phyloP scores from a whole-genome alignment of 2,888 invertebrate genomes.

The Scotopteryx bipunctaria region DNA sequence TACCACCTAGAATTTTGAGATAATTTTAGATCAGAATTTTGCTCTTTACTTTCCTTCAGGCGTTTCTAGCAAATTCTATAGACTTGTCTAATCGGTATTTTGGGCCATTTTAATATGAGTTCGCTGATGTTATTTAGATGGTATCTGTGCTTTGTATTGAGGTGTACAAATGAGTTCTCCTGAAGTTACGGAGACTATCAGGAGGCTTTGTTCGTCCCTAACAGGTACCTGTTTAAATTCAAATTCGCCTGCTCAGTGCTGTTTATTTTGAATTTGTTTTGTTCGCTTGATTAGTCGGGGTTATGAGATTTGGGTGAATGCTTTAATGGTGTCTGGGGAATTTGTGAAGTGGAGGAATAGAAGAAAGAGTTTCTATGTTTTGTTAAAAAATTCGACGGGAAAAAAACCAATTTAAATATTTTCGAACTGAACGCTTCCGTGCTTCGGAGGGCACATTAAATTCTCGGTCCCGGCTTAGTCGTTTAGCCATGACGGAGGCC shows the following conservation, averaged over 20 bases:
- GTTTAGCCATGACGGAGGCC: too few species aligned
- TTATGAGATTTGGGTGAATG: constrained; percentile 23
- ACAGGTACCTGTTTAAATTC: constrained; percentile 39
- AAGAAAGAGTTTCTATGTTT: not conserved
- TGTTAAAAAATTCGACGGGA: too few species aligned
- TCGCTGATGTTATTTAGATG: constrained; percentile 70
- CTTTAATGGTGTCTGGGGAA: constrained; percentile 16
- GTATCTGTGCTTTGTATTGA: constrained; percentile 70
- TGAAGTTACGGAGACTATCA: constrained; percentile 53
- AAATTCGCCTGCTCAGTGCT: constrained; percentile 30
- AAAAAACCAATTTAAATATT: too few species aligned
- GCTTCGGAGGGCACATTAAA: too few species aligned
- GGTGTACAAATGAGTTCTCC: constrained; percentile 73
- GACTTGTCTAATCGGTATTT: constrained; percentile 55
- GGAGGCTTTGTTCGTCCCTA: constrained; percentile 48
- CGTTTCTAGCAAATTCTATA: constrained; percentile 32
- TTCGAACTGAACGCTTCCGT: too few species aligned
- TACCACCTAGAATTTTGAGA: too few species aligned
- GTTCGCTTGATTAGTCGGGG: constrained; percentile 34
- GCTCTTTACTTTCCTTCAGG: not conserved
- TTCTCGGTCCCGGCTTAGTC: too few species aligned
- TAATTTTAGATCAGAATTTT: not conserved
- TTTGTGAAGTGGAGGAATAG: not conserved
- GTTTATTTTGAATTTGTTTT: constrained; percentile 37
- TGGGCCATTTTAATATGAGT: constrained; percentile 71